Evolutionary conservation across 2,797 vertebrate species (phyloP).

Genomic region (Gouania willdenowi): DNA sequence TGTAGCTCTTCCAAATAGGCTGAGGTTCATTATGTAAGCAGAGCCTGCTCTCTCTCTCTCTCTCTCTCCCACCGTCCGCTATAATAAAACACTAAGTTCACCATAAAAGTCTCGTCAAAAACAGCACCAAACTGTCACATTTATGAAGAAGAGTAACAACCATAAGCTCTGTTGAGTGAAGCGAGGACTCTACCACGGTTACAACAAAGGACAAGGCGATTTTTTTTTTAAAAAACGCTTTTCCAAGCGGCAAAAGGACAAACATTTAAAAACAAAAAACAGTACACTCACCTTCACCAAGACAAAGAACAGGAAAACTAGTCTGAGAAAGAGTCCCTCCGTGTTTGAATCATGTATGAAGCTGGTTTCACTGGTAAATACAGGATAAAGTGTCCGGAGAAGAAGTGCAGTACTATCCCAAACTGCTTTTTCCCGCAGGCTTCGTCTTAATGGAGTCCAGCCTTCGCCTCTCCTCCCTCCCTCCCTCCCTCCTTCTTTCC

Average conservation of each 20-base stretch:
- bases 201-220: too few species aligned
- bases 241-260: slow-evolving; percentile 32
- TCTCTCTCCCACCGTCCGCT: background rate
- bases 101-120: slow-evolving; percentile 8
- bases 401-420: slow-evolving; percentile 75
- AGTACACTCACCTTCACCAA: slow-evolving; percentile 78
- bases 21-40: slow-evolving; percentile 62
- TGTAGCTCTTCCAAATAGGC: slow-evolving; percentile 46
- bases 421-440: slow-evolving; percentile 67
- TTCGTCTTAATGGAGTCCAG: slow-evolving; percentile 81
- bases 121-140: background rate
- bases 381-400: slow-evolving; percentile 43
- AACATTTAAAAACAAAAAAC: slow-evolving; percentile 49
- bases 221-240: slow-evolving; percentile 7
- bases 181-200: background rate
- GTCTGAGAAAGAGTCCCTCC: slow-evolving; percentile 47
- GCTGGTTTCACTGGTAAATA: slow-evolving; percentile 22
- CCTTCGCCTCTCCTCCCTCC: slow-evolving; percentile 45
- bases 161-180: too few species aligned
- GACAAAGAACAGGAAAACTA: slow-evolving; percentile 44
- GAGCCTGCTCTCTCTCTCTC: background rate
- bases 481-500: slow-evolving; percentile 56
- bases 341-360: slow-evolving; percentile 52
- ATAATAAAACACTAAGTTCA: background rate
- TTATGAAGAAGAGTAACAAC: background rate